These are phyloP conservation scores for Urocyon cinereoargenteus DNA, from an alignment of 2,797 vertebrate genomes.

Conservation along the genomic window DNA sequence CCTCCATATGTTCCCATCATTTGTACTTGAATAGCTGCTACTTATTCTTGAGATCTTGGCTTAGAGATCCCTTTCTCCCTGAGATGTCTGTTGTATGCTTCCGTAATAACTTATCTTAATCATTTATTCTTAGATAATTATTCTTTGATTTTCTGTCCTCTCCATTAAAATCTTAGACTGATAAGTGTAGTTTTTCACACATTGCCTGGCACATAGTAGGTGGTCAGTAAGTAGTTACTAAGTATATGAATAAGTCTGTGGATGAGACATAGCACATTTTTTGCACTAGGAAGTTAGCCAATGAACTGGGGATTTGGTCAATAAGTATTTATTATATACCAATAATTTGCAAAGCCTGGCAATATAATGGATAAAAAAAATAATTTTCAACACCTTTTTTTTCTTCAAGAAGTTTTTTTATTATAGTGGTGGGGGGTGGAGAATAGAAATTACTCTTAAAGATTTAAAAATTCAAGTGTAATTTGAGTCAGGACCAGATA, in stretches of 20 bases:
- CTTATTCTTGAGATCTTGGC: background rate
- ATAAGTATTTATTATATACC: background rate
- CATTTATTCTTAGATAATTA: background rate
- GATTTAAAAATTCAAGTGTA: background rate
- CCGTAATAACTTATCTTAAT: background rate
- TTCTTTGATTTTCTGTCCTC: background rate
- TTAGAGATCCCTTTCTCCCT: background rate
- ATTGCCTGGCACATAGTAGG: background rate
- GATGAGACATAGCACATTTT: background rate
- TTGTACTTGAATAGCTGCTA: background rate
- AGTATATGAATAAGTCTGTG: background rate
- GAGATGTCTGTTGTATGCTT: background rate
- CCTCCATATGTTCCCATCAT: too few species aligned
- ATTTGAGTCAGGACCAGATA: background rate
- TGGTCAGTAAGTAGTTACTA: background rate
- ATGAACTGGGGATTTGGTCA: background rate
- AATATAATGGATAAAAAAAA: background rate
- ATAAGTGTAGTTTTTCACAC: background rate
- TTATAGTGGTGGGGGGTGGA: background rate
- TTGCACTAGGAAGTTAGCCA: background rate
- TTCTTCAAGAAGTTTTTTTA: conserved; percentile 13
- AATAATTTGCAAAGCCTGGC: background rate
- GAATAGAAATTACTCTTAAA: background rate
- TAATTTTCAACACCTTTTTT: background rate
- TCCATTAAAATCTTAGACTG: background rate